A percentile compares a stretch with the other conserved stretches of the same genome.
Conservation (phyloP, 2,113 vertebrate genomes). For the Haemorhous mexicanus region DNA sequence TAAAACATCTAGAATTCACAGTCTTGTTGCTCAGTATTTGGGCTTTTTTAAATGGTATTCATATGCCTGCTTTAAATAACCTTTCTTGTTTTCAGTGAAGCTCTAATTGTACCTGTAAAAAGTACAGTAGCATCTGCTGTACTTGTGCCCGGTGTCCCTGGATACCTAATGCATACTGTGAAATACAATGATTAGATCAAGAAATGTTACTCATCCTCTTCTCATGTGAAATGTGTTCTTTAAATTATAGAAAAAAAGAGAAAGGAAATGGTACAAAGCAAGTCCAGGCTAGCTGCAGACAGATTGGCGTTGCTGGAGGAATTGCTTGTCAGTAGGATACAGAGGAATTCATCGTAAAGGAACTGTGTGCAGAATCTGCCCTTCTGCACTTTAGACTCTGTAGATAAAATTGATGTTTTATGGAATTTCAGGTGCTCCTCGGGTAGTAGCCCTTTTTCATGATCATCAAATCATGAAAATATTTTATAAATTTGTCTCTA, state of each 20-base stretch:
- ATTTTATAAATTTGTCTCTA: background rate
- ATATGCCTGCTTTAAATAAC: background rate
- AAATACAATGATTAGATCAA: background rate
- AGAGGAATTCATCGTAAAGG: background rate
- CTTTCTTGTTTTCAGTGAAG: background rate
- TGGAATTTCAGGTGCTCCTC: background rate
- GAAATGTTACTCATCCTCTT: background rate
- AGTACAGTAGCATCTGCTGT: background rate
- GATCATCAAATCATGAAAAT: background rate
- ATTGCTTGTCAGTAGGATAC: background rate
- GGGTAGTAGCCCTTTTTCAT: background rate
- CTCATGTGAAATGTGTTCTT: background rate
- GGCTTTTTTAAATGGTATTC: background rate
- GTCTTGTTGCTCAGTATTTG: background rate
- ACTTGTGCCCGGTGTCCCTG: background rate
- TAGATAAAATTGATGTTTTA: background rate
- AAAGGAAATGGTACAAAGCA: background rate
- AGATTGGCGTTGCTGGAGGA: background rate
- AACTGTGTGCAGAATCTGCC: background rate
- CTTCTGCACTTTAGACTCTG: background rate
- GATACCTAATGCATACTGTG: background rate
- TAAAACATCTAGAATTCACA: background rate
- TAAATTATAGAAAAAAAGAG: background rate
- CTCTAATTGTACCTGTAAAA: constrained; percentile 14
- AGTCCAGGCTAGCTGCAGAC: background rate